phyloP scores from a whole-genome alignment of 1,140 invertebrate species.

The Sitophilus oryzae region DNA sequence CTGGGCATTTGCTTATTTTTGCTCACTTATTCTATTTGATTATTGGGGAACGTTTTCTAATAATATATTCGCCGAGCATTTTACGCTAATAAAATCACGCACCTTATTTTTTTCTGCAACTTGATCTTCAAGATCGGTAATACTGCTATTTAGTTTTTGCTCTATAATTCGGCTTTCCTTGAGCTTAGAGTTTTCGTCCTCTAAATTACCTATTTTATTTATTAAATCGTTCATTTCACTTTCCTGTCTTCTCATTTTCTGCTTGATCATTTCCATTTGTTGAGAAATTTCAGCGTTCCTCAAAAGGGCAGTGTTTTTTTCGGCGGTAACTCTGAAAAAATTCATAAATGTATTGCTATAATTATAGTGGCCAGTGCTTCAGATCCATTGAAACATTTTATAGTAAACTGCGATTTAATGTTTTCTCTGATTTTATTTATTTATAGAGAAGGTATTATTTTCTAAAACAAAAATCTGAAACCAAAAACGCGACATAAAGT shows the following conservation, averaged over 20 bases:
- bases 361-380: too few relatives aligned
- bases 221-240: constrained; percentile 52
- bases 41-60: neutral
- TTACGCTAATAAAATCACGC: too few relatives aligned
- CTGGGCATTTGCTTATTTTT: too few relatives aligned
- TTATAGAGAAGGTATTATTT: too few relatives aligned
- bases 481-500: too few relatives aligned
- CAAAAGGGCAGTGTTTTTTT: constrained; percentile 70
- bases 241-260: constrained; percentile 60
- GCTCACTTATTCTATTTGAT: too few relatives aligned
- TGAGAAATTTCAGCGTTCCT: constrained; percentile 81
- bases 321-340: constrained; percentile 54
- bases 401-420: too few relatives aligned
- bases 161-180: constrained; percentile 51
- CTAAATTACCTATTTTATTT: constrained; percentile 47
- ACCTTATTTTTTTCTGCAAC: constrained; percentile 75
- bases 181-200: constrained; percentile 47
- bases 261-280: constrained; percentile 66
- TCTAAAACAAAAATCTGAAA: too few relatives aligned
- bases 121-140: constrained; percentile 66
- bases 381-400: too few relatives aligned
- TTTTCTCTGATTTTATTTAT: too few relatives aligned
- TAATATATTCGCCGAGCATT: too few relatives aligned
- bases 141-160: constrained; percentile 53
- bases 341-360: too few relatives aligned